phyloP scores from a whole-genome alignment of 2,113 vertebrate genomes.

The Trochalopteron elliotii region DNA sequence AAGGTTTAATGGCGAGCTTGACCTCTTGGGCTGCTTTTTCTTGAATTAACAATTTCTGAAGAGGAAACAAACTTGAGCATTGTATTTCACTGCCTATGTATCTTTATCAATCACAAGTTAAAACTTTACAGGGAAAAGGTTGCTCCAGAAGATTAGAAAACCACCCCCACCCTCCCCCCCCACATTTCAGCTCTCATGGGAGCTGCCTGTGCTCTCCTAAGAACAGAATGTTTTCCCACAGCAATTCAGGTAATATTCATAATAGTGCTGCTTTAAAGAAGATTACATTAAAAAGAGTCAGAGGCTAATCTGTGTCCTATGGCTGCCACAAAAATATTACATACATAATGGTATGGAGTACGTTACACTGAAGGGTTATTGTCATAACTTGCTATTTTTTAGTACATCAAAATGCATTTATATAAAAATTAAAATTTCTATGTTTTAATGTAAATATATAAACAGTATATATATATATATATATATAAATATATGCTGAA shows the following conservation, averaged over 20 bases:
- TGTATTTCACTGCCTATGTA: neutral
- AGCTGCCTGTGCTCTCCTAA: neutral
- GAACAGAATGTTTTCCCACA: neutral
- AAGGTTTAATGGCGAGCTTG: slow-evolving; percentile 94
- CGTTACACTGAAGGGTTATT: neutral
- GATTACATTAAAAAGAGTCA: neutral
- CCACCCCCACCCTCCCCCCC: fast-evolving
- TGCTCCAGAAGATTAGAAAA: neutral
- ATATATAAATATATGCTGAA: slow-evolving; percentile 26
- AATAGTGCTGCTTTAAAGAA: neutral
- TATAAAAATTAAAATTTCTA: neutral
- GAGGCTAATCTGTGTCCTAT: neutral
- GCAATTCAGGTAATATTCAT: neutral
- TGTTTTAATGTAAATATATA: neutral
- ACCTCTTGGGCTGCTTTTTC: slow-evolving; percentile 95
- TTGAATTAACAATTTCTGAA: slow-evolving; percentile 91
- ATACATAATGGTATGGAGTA: neutral
- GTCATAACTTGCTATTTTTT: neutral
- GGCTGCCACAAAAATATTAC: neutral
- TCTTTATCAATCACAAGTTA: neutral
- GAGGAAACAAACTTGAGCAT: neutral
- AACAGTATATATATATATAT: neutral
- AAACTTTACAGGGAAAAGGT: neutral
- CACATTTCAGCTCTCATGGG: neutral
- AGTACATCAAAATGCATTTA: neutral